Conservation (phyloP, 1,140 invertebrate species). For the Helicorthomorpha holstii region DNA sequence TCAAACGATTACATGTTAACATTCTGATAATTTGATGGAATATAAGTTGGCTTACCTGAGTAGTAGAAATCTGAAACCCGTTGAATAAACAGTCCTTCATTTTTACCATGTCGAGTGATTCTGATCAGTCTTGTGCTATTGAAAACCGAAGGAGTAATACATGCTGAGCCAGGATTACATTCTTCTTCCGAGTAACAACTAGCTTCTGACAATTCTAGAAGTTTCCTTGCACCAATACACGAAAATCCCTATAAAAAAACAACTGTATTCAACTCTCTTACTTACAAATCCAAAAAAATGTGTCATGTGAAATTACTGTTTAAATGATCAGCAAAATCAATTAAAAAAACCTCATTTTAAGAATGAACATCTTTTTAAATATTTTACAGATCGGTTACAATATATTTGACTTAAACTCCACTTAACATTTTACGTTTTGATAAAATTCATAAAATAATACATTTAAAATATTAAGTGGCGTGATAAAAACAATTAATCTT, state of each 20-base stretch:
- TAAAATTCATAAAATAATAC: too few relatives aligned
- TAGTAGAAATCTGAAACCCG: not conserved
- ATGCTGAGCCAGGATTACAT: slow-evolving; percentile 21
- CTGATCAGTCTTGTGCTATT: not conserved
- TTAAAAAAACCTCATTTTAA: too few relatives aligned
- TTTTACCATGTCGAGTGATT: not conserved
- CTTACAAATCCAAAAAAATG: not conserved
- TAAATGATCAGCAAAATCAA: too few relatives aligned
- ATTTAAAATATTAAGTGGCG: too few relatives aligned
- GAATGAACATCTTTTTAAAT: too few relatives aligned
- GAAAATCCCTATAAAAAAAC: not conserved
- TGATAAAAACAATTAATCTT: too few relatives aligned
- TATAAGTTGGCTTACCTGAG: not conserved
- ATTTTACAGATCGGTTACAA: too few relatives aligned
- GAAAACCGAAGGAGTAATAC: slow-evolving; percentile 15
- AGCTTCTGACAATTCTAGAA: not conserved
- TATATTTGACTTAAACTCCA: too few relatives aligned
- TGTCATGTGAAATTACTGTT: not conserved
- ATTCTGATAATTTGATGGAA: too few relatives aligned
- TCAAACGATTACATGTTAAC: too few relatives aligned
- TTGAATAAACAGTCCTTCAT: not conserved
- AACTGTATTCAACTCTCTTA: not conserved
- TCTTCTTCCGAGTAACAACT: not conserved
- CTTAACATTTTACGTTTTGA: too few relatives aligned
- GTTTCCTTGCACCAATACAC: not conserved